phyloP scores from a whole-genome alignment of 2,797 vertebrate species.

The Manis pentadactyla region DNA sequence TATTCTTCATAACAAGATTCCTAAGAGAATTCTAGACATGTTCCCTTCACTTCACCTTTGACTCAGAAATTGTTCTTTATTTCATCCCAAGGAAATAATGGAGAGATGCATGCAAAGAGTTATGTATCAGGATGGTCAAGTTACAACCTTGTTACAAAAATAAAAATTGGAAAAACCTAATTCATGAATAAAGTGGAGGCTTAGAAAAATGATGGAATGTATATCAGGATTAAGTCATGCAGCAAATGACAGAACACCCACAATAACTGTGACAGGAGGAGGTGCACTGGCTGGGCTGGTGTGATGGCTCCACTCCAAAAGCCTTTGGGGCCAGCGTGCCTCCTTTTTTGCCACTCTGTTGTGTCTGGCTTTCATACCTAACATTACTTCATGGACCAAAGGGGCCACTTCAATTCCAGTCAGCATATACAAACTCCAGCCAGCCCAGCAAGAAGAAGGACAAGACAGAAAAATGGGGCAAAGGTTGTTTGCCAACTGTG shows the following conservation, averaged over 20 bases:
- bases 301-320: neutral
- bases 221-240: neutral
- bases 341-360: neutral
- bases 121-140: neutral
- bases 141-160: neutral
- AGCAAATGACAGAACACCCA: neutral
- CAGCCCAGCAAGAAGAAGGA: neutral
- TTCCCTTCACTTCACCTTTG: neutral
- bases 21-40: neutral
- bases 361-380: neutral
- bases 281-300: neutral
- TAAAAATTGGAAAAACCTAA: slow-evolving; percentile 34
- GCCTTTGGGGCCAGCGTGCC: neutral
- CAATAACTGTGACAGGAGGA: neutral
- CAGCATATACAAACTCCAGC: neutral
- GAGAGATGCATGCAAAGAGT: neutral
- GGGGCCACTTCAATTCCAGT: neutral
- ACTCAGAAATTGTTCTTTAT: neutral
- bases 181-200: neutral
- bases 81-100: neutral
- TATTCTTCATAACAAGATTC: neutral
- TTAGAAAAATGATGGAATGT: neutral
- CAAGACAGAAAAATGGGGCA: neutral
- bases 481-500: neutral
- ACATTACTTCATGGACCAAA: neutral